Conservation (phyloP, 2,797 vertebrate genomes). For the Passerculus sandwichensis region DNA sequence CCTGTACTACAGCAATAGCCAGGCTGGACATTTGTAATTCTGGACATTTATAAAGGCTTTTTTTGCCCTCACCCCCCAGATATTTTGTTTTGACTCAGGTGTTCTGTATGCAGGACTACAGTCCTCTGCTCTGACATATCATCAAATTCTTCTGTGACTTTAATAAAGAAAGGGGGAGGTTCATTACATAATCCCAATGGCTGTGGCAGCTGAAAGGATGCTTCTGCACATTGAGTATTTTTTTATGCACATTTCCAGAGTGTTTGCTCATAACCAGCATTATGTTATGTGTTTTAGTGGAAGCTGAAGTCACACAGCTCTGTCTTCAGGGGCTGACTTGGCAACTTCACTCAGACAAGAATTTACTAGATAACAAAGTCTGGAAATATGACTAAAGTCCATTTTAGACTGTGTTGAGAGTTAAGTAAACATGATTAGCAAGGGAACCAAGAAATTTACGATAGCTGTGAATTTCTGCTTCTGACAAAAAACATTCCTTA, state of each 20-base stretch:
- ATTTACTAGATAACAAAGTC: slow-evolving; percentile 12
- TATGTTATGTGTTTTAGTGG: not conserved
- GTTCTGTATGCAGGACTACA: not conserved
- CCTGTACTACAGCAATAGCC: not conserved
- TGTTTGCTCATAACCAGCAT: not conserved
- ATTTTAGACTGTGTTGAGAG: slow-evolving; percentile 7
- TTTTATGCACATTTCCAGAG: not conserved
- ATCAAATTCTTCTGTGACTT: not conserved
- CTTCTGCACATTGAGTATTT: not conserved
- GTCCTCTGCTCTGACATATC: not conserved
- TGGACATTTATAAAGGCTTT: not conserved
- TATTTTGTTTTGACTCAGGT: not conserved
- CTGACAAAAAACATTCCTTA: slow-evolving; percentile 25
- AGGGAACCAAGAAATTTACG: not conserved
- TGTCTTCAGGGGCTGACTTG: not conserved
- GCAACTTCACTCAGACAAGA: slow-evolving; percentile 7
- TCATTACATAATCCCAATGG: not conserved
- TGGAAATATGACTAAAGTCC: not conserved
- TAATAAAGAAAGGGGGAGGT: not conserved
- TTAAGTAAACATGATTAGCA: slow-evolving; percentile 23
- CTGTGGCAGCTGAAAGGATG: not conserved
- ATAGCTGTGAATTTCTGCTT: slow-evolving; percentile 10
- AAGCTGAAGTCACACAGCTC: not conserved
- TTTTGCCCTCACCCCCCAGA: accelerated
- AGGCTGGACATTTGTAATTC: not conserved